phyloP scores from a whole-genome alignment of 37 sponge, comb jelly and placozoan species.

The Tethya wilhelma region DNA sequence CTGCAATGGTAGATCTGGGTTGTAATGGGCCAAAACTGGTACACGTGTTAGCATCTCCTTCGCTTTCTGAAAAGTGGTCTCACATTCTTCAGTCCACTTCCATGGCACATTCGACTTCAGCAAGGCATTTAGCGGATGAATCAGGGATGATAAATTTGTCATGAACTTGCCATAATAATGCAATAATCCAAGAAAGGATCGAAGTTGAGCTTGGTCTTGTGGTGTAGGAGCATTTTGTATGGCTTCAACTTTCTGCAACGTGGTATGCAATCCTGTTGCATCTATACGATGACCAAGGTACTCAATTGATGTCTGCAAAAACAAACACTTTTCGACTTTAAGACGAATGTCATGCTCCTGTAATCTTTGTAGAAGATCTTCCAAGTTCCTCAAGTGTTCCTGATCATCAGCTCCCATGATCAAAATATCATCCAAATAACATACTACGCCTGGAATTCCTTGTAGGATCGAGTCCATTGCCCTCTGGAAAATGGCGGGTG shows the following conservation, averaged over 20 bases:
- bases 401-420: slow-evolving; percentile 4
- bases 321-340: slow-evolving; percentile 8
- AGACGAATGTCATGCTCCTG: background rate
- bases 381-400: slow-evolving; percentile 5
- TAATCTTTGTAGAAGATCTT: slow-evolving; percentile 8
- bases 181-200: slow-evolving; percentile 1
- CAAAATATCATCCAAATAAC: slow-evolving; percentile 39
- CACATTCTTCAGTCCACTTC: background rate
- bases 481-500: slow-evolving; percentile 24
- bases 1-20: background rate
- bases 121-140: background rate
- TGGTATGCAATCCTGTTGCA: slow-evolving; percentile 6
- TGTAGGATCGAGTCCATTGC: slow-evolving; percentile 12
- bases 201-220: slow-evolving; percentile 1
- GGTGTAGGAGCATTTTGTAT: slow-evolving; percentile 19
- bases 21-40: slow-evolving; percentile 31
- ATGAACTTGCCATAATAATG: slow-evolving; percentile 36
- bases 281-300: slow-evolving; percentile 28
- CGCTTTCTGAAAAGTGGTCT: background rate
- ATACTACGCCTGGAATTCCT: background rate
- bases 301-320: background rate
- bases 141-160: background rate
- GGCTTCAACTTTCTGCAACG: slow-evolving; percentile 12
- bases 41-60: slow-evolving; percentile 2
- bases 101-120: background rate